Percentiles rank a stretch among this genome's conserved stretches.
These are phyloP conservation scores for Trachelus tabidus DNA, from an alignment of 2,888 invertebrate species.

Conservation along the genomic window DNA sequence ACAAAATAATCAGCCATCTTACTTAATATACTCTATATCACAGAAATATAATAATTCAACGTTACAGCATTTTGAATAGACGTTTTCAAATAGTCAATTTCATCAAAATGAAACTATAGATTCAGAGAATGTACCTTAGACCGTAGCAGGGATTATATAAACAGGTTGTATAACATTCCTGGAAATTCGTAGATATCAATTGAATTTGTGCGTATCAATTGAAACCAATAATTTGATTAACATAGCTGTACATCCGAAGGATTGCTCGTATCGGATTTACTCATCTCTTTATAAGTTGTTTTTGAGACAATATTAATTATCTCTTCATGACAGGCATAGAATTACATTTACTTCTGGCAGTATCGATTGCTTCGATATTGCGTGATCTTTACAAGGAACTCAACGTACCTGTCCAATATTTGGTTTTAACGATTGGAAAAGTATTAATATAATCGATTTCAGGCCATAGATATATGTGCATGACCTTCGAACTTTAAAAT, in stretches of 20 bases:
- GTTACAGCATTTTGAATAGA: not conserved
- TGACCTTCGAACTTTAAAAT: not conserved
- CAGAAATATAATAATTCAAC: not conserved
- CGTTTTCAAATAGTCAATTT: not conserved
- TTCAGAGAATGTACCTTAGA: not conserved
- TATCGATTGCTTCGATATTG: not conserved
- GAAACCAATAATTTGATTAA: not conserved
- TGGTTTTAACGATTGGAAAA: not conserved
- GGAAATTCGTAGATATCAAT: not conserved
- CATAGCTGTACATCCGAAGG: not conserved
- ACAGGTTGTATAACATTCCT: not conserved
- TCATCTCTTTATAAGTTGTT: not conserved
- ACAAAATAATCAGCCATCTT: not conserved
- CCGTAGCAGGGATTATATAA: not conserved
- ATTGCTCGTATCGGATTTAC: not conserved
- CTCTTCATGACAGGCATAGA: not conserved
- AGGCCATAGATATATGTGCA: not conserved
- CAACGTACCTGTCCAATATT: not conserved
- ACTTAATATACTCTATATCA: not conserved
- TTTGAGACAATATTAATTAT: not conserved
- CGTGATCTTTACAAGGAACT: not conserved
- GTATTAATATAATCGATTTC: not conserved
- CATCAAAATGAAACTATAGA: not conserved
- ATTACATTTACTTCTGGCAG: not conserved
- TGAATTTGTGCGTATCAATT: not conserved